phyloP scores from a whole-genome alignment of 2,888 invertebrate species.

The Venusia cambrica region DNA sequence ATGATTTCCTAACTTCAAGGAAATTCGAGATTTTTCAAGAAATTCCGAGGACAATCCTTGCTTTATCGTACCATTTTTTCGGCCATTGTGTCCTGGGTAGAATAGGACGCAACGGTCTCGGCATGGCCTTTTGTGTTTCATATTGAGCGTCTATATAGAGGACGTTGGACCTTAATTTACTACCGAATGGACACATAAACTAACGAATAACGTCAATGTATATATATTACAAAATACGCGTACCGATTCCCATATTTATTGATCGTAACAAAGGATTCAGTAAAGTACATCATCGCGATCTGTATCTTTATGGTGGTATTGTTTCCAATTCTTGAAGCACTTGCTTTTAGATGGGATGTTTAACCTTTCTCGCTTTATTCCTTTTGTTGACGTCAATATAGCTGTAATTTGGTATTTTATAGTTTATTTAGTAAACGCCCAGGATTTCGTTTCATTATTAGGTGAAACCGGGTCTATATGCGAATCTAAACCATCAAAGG shows the following conservation, averaged over 20 bases:
- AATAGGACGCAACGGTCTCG: slow-evolving; percentile 25
- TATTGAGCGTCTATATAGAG: slow-evolving; percentile 16
- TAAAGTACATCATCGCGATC: slow-evolving; percentile 3
- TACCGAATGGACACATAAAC: slow-evolving; percentile 7
- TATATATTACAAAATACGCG: neutral
- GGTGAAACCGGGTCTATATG: too few relatives aligned
- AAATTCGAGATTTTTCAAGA: slow-evolving; percentile 24
- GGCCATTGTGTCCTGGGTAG: slow-evolving; percentile 24
- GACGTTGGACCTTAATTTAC: slow-evolving; percentile 15
- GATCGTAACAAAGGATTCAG: slow-evolving; percentile 5
- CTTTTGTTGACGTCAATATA: too few relatives aligned
- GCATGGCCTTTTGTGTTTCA: slow-evolving; percentile 19
- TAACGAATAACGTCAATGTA: neutral
- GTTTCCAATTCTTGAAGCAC: slow-evolving; percentile 2
- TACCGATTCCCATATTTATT: slow-evolving; percentile 7
- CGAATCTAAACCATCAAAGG: too few relatives aligned
- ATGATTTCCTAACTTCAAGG: slow-evolving; percentile 38
- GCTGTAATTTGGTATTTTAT: too few relatives aligned
- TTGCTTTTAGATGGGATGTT: slow-evolving; percentile 5
- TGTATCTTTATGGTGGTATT: slow-evolving; percentile 5
- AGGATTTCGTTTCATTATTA: too few relatives aligned
- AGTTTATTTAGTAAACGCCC: too few relatives aligned
- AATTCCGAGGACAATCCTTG: slow-evolving; percentile 24
- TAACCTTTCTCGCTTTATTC: neutral
- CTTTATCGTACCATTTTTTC: slow-evolving; percentile 27